Percentiles rank a stretch among this genome's conserved stretches.
These are phyloP conservation scores for Mustela nigripes DNA, from an alignment of 2,113 vertebrate species.

Conservation along the genomic window DNA sequence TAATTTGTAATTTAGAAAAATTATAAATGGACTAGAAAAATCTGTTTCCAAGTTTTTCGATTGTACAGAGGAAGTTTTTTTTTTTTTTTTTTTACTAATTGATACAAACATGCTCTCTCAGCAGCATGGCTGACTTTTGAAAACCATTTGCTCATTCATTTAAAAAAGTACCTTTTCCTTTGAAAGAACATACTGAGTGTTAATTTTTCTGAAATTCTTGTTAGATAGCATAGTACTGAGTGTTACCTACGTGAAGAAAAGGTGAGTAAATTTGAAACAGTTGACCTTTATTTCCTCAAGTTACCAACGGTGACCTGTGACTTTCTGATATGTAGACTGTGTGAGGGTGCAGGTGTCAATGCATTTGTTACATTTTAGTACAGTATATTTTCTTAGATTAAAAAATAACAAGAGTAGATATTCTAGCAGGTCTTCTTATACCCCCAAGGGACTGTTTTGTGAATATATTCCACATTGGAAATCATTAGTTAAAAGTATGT, in stretches of 20 bases:
- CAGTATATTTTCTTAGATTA: background rate
- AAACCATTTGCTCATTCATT: background rate
- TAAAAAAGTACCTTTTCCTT: background rate
- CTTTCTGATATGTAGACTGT: background rate
- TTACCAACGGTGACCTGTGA: background rate
- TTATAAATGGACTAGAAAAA: conserved; percentile 10
- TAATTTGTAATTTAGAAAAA: conserved; percentile 21
- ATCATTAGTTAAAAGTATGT: background rate
- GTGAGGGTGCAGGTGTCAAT: background rate
- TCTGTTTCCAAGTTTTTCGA: background rate
- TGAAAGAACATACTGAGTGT: background rate
- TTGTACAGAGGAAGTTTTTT: background rate
- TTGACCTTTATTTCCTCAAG: background rate
- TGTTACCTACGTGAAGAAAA: background rate
- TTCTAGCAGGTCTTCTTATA: background rate
- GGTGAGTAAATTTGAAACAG: background rate
- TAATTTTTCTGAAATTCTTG: background rate
- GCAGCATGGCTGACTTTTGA: background rate
- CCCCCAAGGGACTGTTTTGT: background rate
- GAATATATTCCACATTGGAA: background rate
- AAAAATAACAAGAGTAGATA: background rate
- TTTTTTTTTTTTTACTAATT: background rate
- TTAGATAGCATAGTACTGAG: background rate
- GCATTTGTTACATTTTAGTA: background rate
- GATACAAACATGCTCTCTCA: background rate